A percentile compares a stretch with the other conserved stretches of the same genome.
Evolutionary conservation across 2,113 vertebrate species (phyloP).

Genomic region (Semicossyphus pulcher): DNA sequence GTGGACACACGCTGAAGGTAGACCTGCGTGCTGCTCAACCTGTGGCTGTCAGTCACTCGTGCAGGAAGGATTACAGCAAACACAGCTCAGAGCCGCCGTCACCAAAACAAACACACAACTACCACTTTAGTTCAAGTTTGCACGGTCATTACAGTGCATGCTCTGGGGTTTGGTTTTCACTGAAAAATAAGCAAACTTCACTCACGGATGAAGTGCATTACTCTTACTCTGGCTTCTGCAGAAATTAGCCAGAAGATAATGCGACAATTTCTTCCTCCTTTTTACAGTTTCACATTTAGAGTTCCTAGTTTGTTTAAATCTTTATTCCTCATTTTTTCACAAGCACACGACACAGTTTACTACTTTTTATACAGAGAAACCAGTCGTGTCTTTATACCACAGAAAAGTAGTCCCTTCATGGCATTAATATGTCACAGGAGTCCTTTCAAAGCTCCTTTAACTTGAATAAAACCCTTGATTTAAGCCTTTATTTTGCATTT

Average conservation of each 20-base stretch:
- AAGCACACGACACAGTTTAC: no score
- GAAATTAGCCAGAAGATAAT: neutral
- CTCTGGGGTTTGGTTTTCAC: neutral
- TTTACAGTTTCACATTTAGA: no score
- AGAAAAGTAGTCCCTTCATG: no score
- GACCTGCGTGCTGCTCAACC: conserved; percentile 60
- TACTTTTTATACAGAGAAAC: no score
- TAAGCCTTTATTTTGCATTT: neutral
- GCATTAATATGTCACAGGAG: neutral
- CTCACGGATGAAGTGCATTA: no score
- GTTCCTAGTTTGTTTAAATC: no score
- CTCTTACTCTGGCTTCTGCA: neutral
- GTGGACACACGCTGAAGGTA: conserved; percentile 49
- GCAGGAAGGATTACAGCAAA: conserved; percentile 45
- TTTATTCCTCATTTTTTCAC: no score
- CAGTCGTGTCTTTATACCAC: no score
- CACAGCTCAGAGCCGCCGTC: conserved; percentile 31
- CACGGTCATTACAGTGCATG: neutral
- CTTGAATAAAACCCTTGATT: neutral
- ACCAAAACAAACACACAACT: conserved; percentile 55
- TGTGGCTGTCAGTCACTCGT: conserved; percentile 73
- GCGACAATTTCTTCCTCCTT: no score
- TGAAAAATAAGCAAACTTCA: conserved; percentile 1
- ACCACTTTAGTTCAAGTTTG: conserved; percentile 10
- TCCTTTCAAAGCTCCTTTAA: neutral